Evolutionary conservation across 2,888 invertebrate species (phyloP), one percentile per base, ranked within the genome.

Genomic region (Spilarctia lutea): DNA sequence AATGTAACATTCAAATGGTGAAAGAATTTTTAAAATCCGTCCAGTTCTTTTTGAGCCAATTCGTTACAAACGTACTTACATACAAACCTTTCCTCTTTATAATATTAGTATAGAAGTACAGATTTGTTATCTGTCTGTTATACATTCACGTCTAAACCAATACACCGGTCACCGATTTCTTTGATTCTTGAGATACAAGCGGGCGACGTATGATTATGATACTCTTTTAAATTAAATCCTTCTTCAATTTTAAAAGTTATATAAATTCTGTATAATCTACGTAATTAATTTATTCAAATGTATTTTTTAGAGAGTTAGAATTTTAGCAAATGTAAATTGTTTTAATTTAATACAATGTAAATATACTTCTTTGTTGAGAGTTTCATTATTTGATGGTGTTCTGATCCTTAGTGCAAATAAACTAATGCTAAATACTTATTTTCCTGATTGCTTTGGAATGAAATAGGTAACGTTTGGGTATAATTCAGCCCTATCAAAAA

Each of bases 401-500:
- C 20, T n/a, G n/a, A 2, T 6, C 24, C 0, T n/a, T 0, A n/a
- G 52, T 52, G 3, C 1, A 52, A n/a, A n/a, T n/a, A n/a, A n/a
- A n/a, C n/a, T n/a, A n/a, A n/a, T n/a, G n/a, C n/a, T n/a, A n/a
- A n/a, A n/a, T n/a, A n/a, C n/a, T n/a, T n/a, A n/a, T n/a, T n/a
- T n/a, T n/a, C n/a, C n/a, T 56, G 52, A 10, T 24, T 24, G 6
- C 20, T n/a, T 56, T 1, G 20, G 45, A n/a, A 56, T n/a, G n/a
- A 10, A 56, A 0, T 20, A 8, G 8, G 52, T 6, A 1, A n/a
- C 24, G 8, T 24, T 56, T 56, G 52, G n/a, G 52, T 56, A n/a
- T n/a, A 56, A 56, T 8, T 24, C n/a, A 56, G 24, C 11, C 52
- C 8, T 56, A 11, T 8, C 24, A n/a, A 48, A 48, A n/a, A 20